Percentiles rank a stretch among this genome's conserved stretches.
phyloP scores from a whole-genome alignment of 1,140 invertebrate species.

The Drosophila serrata region DNA sequence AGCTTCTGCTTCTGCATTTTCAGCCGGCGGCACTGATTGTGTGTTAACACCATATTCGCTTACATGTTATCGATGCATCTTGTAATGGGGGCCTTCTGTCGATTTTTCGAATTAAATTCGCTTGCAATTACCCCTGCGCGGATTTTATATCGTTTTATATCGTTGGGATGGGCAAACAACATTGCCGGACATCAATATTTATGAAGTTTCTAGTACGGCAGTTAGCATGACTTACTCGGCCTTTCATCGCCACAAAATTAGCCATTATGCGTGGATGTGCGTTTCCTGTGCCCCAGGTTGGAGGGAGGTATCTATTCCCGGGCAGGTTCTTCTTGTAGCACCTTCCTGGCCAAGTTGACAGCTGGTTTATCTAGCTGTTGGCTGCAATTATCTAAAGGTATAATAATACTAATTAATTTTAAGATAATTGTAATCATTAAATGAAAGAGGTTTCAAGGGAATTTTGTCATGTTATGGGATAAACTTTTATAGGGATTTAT shows the following conservation, averaged over 20 bases:
- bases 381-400: not conserved
- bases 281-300: conserved; percentile 32
- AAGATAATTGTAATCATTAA: not conserved
- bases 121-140: conserved; percentile 35
- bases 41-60: conserved; percentile 83
- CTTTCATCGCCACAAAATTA: conserved; percentile 40
- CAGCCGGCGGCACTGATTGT: conserved; percentile 63
- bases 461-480: not conserved
- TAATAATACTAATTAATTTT: not conserved
- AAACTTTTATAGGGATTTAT: not conserved
- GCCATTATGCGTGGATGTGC: conserved; percentile 28
- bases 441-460: not conserved
- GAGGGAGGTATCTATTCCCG: conserved; percentile 17
- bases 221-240: conserved; percentile 36
- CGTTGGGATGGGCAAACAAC: conserved; percentile 25
- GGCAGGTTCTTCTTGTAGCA: conserved; percentile 15
- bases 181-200: conserved; percentile 69
- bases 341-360: conserved; percentile 17
- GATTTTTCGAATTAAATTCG: conserved; percentile 71
- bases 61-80: conserved; percentile 75
- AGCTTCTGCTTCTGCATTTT: conserved; percentile 61
- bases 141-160: conserved; percentile 42
- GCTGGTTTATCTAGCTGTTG: conserved; percentile 23
- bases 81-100: conserved; percentile 70
- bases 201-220: conserved; percentile 51